A percentile compares a stretch with the other conserved stretches of the same genome.
These are phyloP conservation scores for Diadophis punctatus DNA, from an alignment of 2,113 vertebrate genomes.

Conservation along the genomic window DNA sequence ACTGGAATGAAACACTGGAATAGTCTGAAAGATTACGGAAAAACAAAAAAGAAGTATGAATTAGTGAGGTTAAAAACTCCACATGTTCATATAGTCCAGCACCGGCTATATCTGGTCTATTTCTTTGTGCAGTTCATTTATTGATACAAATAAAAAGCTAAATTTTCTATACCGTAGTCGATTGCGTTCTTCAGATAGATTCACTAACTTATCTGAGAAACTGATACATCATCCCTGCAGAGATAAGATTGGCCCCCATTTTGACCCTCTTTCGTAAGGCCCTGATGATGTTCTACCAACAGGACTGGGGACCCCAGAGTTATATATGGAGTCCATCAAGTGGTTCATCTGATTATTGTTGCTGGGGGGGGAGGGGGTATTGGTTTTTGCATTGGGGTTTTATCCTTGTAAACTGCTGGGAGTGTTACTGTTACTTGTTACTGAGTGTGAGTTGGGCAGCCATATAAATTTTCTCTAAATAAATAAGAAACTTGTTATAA, in stretches of 20 bases:
- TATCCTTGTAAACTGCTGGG: neutral
- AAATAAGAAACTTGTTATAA: neutral
- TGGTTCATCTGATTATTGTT: no score
- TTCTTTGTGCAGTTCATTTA: neutral
- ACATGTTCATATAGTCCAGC: neutral
- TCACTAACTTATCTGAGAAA: neutral
- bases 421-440: no score
- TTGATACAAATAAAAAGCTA: neutral
- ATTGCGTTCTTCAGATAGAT: neutral
- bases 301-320: no score
- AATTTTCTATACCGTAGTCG: neutral
- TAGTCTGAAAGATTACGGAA: neutral
- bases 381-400: neutral
- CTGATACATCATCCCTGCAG: neutral
- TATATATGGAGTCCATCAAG: no score
- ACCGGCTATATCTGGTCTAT: neutral
- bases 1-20: neutral
- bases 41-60: neutral
- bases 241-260: no score
- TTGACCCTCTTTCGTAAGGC: no score
- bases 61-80: neutral
- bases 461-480: neutral
- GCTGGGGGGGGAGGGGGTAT: neutral
- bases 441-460: neutral
- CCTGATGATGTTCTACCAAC: no score